Conservation (phyloP, 2,113 vertebrate species). For the Grantiella picta region DNA sequence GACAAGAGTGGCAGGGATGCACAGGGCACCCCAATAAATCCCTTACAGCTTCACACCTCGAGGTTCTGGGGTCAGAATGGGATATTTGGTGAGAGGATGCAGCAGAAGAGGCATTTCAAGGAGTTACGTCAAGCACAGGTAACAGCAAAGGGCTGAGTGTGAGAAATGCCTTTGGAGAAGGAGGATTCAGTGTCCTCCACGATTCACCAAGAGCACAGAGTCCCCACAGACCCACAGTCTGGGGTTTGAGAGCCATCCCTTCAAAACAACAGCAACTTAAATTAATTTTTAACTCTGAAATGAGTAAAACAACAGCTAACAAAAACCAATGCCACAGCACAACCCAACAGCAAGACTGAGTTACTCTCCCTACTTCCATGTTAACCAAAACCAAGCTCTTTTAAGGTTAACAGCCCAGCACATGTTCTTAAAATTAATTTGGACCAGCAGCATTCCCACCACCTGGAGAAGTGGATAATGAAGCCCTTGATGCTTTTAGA, state of each 20-base stretch:
- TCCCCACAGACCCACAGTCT: neutral
- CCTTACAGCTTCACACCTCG: too few relatives aligned
- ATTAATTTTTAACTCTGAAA: neutral
- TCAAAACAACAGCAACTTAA: neutral
- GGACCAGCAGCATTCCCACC: neutral
- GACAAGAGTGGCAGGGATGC: neutral
- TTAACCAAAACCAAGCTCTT: neutral
- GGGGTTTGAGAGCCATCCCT: neutral
- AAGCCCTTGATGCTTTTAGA: neutral
- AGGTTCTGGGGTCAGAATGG: neutral
- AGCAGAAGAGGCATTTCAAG: neutral
- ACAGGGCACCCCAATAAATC: neutral
- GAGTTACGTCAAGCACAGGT: accelerated
- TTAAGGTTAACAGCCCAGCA: neutral
- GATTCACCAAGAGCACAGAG: accelerated
- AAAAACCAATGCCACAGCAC: neutral
- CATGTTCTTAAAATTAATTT: neutral
- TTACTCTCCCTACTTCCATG: neutral
- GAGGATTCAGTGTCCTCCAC: accelerated
- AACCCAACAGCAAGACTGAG: neutral
- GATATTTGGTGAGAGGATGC: accelerated
- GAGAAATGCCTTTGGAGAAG: neutral
- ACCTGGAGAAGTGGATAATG: neutral
- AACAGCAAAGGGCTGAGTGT: neutral
- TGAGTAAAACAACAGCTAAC: accelerated